These are phyloP conservation scores for Arenicola marina DNA, from an alignment of 2,888 invertebrate species.

Conservation along the genomic window DNA sequence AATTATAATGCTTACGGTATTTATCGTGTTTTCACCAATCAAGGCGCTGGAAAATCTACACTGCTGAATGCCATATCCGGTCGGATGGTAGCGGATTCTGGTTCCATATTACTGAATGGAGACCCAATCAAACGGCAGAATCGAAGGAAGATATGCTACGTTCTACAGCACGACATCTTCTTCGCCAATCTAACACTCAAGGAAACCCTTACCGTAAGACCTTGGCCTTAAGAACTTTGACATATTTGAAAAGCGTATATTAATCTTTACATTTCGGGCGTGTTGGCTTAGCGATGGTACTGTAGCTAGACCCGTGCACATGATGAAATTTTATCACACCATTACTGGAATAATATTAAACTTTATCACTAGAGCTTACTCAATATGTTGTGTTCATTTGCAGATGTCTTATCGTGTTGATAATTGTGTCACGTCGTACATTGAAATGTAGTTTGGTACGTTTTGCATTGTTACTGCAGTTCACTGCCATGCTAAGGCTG, in stretches of 20 bases:
- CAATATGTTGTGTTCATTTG: too few relatives aligned
- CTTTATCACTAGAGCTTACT: too few relatives aligned
- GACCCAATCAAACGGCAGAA: constrained; percentile 71
- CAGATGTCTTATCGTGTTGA: too few relatives aligned
- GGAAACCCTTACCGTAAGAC: constrained; percentile 71
- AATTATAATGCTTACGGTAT: too few relatives aligned
- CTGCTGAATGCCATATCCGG: constrained; percentile 77
- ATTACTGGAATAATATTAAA: too few relatives aligned
- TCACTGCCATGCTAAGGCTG: constrained; percentile 69
- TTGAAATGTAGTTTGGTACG: too few relatives aligned
- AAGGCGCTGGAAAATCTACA: constrained; percentile 77
- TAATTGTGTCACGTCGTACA: too few relatives aligned
- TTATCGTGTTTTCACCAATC: background rate
- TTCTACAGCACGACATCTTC: constrained; percentile 81
- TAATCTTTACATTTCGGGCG: background rate
- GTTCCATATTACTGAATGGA: constrained; percentile 71
- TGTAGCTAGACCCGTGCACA: too few relatives aligned
- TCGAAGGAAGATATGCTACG: constrained; percentile 79
- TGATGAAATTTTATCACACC: too few relatives aligned
- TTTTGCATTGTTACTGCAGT: constrained; percentile 61
- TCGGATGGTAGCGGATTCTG: constrained; percentile 68
- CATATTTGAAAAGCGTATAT: background rate
- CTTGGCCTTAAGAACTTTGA: background rate
- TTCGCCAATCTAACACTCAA: constrained; percentile 77
- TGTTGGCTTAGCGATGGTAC: too few relatives aligned